These are phyloP conservation scores for Unio pictorum DNA, from an alignment of 2,888 invertebrate genomes.

Conservation along the genomic window DNA sequence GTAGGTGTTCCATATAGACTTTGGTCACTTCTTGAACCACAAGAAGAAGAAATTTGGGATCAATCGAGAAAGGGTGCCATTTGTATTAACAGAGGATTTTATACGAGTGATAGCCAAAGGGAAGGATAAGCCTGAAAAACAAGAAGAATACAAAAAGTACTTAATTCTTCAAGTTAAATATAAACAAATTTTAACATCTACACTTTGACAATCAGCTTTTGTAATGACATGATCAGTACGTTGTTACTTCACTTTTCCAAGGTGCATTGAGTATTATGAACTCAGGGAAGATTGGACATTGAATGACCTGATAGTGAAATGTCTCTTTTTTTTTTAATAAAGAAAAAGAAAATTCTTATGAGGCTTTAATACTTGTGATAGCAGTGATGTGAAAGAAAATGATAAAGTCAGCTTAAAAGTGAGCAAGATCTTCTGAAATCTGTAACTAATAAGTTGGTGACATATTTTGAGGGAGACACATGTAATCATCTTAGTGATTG, in stretches of 20 bases:
- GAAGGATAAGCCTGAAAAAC: constrained; percentile 74
- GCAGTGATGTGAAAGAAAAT: no score
- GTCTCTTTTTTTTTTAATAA: no score
- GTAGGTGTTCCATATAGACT: constrained; percentile 78
- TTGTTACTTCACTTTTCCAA: background rate
- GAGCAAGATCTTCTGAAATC: no score
- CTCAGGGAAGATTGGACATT: no score
- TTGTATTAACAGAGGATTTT: constrained; percentile 78
- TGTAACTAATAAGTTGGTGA: no score
- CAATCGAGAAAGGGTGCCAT: constrained; percentile 77
- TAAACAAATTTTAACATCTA: background rate
- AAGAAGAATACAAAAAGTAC: constrained; percentile 73
- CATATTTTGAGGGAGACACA: no score
- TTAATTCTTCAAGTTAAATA: constrained; percentile 1
- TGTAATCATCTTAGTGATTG: no score
- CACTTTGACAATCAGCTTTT: background rate
- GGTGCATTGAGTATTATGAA: no score
- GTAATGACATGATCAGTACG: background rate
- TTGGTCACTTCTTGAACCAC: constrained; percentile 78
- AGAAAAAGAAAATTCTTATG: no score
- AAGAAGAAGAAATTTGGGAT: constrained; percentile 79
- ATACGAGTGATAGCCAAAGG: constrained; percentile 76
- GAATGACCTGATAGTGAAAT: no score
- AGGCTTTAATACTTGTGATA: no score
- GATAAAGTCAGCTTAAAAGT: no score